phyloP scores from a whole-genome alignment of 2,888 invertebrate species.

The Eupithecia dodoneata region DNA sequence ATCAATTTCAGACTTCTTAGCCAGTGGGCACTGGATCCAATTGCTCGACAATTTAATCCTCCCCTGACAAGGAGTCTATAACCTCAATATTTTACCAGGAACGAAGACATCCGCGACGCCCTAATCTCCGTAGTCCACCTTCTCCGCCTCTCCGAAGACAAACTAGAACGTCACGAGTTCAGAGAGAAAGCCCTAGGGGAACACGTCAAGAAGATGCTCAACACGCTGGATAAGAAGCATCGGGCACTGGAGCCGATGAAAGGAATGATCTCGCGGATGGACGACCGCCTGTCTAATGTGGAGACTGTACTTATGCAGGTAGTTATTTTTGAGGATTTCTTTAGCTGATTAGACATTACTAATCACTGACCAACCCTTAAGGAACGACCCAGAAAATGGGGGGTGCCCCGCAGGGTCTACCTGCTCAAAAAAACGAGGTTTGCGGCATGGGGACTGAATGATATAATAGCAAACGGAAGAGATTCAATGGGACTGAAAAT shows the following conservation, averaged over 20 bases:
- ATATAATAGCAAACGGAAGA: too few species aligned
- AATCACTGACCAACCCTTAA: too few species aligned
- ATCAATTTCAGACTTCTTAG: too few species aligned
- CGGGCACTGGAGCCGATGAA: conserved; percentile 88
- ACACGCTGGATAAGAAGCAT: conserved; percentile 88
- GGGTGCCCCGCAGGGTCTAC: too few species aligned
- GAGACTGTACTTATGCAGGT: conserved; percentile 90
- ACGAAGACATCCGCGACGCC: conserved; percentile 90
- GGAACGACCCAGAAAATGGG: too few species aligned
- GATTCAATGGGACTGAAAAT: too few species aligned
- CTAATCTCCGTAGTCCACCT: conserved; percentile 92
- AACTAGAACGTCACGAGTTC: conserved; percentile 92
- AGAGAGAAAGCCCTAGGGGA: conserved; percentile 92
- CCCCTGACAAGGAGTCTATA: background rate
- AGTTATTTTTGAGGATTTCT: conserved; percentile 38
- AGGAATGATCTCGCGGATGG: conserved; percentile 87
- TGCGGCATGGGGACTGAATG: too few species aligned
- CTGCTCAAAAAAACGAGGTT: too few species aligned
- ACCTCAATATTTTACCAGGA: conserved; percentile 64
- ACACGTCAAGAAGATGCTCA: conserved; percentile 89
- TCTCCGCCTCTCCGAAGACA: conserved; percentile 91
- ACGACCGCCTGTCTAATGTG: conserved; percentile 89
- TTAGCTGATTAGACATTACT: background rate
- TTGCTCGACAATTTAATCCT: too few species aligned
- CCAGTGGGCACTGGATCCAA: too few species aligned